Conservation (phyloP, 1,140 invertebrate species). For the Scaptomyza graminum region DNA sequence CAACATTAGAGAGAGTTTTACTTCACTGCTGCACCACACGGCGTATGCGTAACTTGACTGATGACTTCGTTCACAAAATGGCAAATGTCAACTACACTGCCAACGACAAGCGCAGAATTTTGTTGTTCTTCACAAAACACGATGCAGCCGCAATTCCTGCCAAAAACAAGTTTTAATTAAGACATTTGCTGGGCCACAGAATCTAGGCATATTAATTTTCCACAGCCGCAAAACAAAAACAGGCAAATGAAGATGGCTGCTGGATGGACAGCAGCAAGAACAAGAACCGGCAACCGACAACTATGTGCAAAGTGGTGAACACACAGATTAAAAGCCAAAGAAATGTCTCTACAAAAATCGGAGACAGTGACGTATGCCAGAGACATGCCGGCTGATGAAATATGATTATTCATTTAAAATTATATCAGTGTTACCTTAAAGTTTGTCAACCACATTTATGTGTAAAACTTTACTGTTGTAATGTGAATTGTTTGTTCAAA, state of each 20-base stretch:
- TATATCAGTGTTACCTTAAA: background rate
- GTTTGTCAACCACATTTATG: background rate
- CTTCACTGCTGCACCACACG: no score
- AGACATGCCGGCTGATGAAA: background rate
- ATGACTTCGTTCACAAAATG: no score
- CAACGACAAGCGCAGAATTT: slow-evolving; percentile 41
- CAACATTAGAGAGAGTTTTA: background rate
- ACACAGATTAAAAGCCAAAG: slow-evolving; percentile 70
- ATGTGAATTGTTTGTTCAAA: background rate
- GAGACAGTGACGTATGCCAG: slow-evolving; percentile 45
- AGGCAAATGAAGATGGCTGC: slow-evolving; percentile 58
- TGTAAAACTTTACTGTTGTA: background rate
- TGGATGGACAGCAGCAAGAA: slow-evolving; percentile 38
- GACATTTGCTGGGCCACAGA: slow-evolving; percentile 72
- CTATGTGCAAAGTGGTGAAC: slow-evolving; percentile 56
- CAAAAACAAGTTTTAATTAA: slow-evolving; percentile 77
- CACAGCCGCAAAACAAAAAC: slow-evolving; percentile 63
- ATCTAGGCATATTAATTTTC: slow-evolving; percentile 74
- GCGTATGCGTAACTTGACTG: no score
- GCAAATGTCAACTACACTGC: no score
- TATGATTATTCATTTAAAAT: background rate
- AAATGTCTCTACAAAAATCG: slow-evolving; percentile 52
- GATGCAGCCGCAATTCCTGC: slow-evolving; percentile 15
- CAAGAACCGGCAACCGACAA: slow-evolving; percentile 31
- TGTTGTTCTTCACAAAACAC: slow-evolving; percentile 11